Conservation (phyloP, 2,888 invertebrate species). For the Mythimna impura region DNA sequence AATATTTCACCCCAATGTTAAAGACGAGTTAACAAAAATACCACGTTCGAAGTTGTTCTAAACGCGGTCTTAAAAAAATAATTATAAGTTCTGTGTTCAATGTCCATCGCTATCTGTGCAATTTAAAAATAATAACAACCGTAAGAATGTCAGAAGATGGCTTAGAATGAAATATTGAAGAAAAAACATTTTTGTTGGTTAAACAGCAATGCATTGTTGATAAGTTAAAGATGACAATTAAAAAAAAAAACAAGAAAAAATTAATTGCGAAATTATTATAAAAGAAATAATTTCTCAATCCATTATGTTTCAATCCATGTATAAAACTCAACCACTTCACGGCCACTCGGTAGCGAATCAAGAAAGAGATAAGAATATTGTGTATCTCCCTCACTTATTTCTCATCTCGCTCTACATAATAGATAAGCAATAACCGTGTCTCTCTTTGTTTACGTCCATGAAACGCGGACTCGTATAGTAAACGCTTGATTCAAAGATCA, state of each 20-base stretch:
- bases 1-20: background rate
- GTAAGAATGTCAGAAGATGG: background rate
- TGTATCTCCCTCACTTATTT: slow-evolving; percentile 69
- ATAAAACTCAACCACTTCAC: slow-evolving; percentile 65
- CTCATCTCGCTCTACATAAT: slow-evolving; percentile 76
- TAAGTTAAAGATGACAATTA: background rate
- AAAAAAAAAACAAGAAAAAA: background rate
- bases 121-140: background rate
- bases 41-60: background rate
- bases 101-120: background rate
- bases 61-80: background rate
- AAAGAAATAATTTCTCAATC: slow-evolving; percentile 57
- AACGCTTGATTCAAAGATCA: slow-evolving; percentile 72
- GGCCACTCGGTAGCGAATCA: slow-evolving; percentile 61
- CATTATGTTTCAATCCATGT: slow-evolving; percentile 54
- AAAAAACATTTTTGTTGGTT: background rate
- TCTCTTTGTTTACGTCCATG: slow-evolving; percentile 86
- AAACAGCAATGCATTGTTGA: background rate
- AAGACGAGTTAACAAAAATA: slow-evolving; percentile 11
- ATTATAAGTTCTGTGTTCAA: background rate
- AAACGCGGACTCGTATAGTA: slow-evolving; percentile 81
- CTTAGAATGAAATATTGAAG: background rate
- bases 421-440: slow-evolving; percentile 80
- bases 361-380: slow-evolving; percentile 75
- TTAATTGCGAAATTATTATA: slow-evolving; percentile 19